Evolutionary conservation across 2,113 vertebrate species (phyloP).

Genomic region (Oceanodroma tethys): DNA sequence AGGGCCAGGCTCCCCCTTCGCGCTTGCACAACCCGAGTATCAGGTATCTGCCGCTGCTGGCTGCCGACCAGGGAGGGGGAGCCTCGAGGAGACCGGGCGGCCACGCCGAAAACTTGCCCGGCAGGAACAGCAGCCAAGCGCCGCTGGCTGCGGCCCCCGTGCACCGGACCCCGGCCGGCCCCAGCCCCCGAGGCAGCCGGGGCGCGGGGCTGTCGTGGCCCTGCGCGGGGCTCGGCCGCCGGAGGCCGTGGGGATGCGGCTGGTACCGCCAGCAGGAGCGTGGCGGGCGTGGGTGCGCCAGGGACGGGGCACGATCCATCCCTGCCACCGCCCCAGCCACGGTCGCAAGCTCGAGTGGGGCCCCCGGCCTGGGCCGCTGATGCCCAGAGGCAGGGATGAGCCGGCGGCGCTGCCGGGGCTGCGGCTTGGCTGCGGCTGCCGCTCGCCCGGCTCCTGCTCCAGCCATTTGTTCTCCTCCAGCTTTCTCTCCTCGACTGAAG

Average conservation of each 20-base stretch:
- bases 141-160: not conserved
- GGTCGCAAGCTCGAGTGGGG: rapidly evolving
- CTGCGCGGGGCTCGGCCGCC: rapidly evolving
- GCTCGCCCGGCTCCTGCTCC: not conserved
- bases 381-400: not conserved
- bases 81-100: slow-evolving; percentile 13
- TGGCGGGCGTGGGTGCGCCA: rapidly evolving
- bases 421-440: not conserved
- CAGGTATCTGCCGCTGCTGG: slow-evolving; percentile 55
- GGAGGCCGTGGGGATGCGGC: rapidly evolving
- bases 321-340: rapidly evolving
- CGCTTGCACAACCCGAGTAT: slow-evolving; percentile 63
- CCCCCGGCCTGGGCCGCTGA: not conserved
- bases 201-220: rapidly evolving
- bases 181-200: rapidly evolving
- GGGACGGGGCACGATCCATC: not conserved
- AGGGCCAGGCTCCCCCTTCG: slow-evolving; percentile 51
- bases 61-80: slow-evolving; percentile 61
- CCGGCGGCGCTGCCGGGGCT: rapidly evolving
- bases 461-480: not conserved
- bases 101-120: slow-evolving; percentile 9
- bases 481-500: not conserved
- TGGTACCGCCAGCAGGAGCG: rapidly evolving
- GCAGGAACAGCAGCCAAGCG: slow-evolving; percentile 9
- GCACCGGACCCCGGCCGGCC: not conserved